These are phyloP conservation scores for Lasaia peninsularis DNA, from an alignment of 1,140 invertebrate genomes.

Conservation along the genomic window DNA sequence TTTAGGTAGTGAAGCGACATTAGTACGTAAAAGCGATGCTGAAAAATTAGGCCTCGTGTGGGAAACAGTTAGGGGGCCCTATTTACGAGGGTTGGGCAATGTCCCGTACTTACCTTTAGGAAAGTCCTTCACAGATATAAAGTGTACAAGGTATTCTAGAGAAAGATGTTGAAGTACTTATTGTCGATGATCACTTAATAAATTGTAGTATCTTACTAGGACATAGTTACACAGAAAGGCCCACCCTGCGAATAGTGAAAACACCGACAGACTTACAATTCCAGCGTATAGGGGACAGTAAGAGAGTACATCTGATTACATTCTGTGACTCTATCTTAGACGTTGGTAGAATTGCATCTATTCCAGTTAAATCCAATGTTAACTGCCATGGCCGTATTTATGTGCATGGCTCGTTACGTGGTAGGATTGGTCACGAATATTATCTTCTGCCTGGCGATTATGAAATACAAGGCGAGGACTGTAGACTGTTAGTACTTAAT, in stretches of 20 bases:
- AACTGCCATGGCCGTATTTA: too few relatives aligned
- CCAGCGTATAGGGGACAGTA: conserved; percentile 4
- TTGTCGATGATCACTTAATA: conserved; percentile 25
- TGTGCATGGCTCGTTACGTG: conserved; percentile 26
- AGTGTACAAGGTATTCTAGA: conserved; percentile 26
- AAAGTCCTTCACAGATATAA: conserved; percentile 4
- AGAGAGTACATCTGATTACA: neutral
- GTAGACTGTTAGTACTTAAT: conserved; percentile 24
- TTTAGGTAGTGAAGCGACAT: conserved; percentile 27
- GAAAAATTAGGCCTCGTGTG: conserved; percentile 16
- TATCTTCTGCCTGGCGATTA: conserved; percentile 33
- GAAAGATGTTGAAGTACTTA: conserved; percentile 19
- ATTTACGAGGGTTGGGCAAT: conserved; percentile 25
- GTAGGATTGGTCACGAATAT: conserved; percentile 21
- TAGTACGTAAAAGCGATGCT: conserved; percentile 22
- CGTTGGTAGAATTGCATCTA: neutral
- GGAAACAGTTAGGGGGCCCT: conserved; percentile 17
- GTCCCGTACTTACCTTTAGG: conserved; percentile 24
- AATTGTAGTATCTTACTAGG: conserved; percentile 13
- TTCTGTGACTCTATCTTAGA: neutral
- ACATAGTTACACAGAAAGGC: conserved; percentile 21
- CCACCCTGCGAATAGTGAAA: conserved; percentile 22
- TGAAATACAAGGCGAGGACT: conserved; percentile 12
- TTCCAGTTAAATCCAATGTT: too few relatives aligned
- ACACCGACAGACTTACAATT: conserved; percentile 23